Evolutionary conservation across 2,888 invertebrate genomes (phyloP), one percentile per base, ranked within the genome.

Genomic region (Ligdia adustata): DNA sequence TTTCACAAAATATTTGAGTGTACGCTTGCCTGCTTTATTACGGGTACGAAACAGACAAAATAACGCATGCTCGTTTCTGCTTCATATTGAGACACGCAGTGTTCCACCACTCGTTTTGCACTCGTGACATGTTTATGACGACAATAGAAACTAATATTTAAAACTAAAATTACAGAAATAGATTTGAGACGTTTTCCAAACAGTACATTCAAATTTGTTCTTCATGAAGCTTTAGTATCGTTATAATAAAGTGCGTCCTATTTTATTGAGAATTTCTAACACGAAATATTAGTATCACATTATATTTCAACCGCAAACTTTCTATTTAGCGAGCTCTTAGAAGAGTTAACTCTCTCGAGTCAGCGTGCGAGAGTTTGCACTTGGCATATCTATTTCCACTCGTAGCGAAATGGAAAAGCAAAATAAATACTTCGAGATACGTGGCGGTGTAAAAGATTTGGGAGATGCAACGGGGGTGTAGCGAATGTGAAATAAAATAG

Each of bases 1-100:
- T 85, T 85, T 81, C 80, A 79, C 80, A 82, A 85, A 87, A 85
- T 82, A 84, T 87, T 82, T 72, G 75, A 77, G 75, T 74, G 71
- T 68, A 75, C 74, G 76, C 74, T 70, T 65, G 69, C 71, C 70
- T 74, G 76, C 71, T 80, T 79, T 81, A 79, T 80, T 79, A 78
- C 72, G 74, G 70, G 66, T 58, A 62, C 65, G 64, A 64, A 66
- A 71, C 67, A 74, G 65, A 71, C 67, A 72, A 72, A 69, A 77
- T 60, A 69, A 73, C 60, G 70, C 65, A 66, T 58, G 64, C 61
- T 64, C 62, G 60, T 66, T 69, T 68, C 64, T 60, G 60, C 56
- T 68, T 65, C 57, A 66, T 72, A 74, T 71, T 66, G 62, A 72
- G 66, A 62, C 53, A 62, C 60, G n/a, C n/a, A n/a, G n/a, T n/a